A percentile compares a stretch with the other conserved stretches of the same genome.
Conservation (phyloP, 2,888 invertebrate genomes). For the Drepanosiphum platanoidis region DNA sequence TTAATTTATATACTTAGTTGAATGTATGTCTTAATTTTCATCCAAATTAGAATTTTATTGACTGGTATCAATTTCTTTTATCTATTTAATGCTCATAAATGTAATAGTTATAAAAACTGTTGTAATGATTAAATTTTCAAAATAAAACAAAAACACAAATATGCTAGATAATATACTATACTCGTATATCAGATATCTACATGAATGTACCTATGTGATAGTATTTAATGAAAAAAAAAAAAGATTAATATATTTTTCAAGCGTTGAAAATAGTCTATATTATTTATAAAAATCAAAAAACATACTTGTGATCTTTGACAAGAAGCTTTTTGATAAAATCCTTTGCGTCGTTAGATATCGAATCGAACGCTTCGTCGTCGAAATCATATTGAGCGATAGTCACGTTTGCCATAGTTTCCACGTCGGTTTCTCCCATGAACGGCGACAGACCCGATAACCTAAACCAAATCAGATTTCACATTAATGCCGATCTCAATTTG, state of each 20-base stretch:
- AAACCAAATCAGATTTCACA: conserved; percentile 61
- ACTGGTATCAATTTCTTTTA: neutral
- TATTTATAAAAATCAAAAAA: conserved; percentile 7
- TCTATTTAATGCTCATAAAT: neutral
- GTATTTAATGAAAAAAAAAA: neutral
- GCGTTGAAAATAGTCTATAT: neutral
- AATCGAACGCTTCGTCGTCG: conserved; percentile 95
- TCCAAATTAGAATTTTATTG: neutral
- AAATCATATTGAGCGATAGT: conserved; percentile 97
- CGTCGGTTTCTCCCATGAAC: conserved; percentile 97
- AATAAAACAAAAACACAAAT: neutral
- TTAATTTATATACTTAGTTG: neutral
- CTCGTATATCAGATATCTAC: too few species aligned
- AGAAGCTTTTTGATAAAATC: conserved; percentile 94
- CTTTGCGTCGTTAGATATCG: conserved; percentile 93
- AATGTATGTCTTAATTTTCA: neutral
- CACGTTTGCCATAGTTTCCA: conserved; percentile 98
- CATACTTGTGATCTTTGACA: conserved; percentile 91
- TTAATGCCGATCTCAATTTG: neutral
- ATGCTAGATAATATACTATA: neutral
- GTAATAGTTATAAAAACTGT: neutral
- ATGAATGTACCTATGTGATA: neutral
- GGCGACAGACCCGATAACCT: conserved; percentile 96
- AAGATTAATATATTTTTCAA: conserved; percentile 32
- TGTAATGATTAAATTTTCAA: neutral